Conservation (phyloP, 92 coral and sea anemone species). For the Blastomussa wellsi region DNA sequence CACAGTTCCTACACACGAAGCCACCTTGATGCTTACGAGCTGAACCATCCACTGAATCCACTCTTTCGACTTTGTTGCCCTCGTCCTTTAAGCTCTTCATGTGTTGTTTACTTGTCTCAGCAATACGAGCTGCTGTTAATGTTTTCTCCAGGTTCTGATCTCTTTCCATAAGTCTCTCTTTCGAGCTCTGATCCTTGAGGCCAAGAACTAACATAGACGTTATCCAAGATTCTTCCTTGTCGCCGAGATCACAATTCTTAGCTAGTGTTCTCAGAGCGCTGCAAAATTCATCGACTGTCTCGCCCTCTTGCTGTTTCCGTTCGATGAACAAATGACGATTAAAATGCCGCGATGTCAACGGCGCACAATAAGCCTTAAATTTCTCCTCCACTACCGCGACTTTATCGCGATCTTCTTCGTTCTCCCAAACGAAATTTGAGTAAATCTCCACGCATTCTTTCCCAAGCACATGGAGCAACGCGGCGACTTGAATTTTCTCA, state of each 20-base stretch:
- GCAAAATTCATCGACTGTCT: conserved; percentile 32
- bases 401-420: conserved; percentile 39
- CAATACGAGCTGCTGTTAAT: no score
- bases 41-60: not conserved
- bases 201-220: conserved; percentile 49
- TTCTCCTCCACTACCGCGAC: conserved; percentile 33
- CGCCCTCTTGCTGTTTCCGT: conserved; percentile 49
- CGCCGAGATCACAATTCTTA: conserved; percentile 37
- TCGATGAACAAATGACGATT: conserved; percentile 44
- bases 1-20: not conserved
- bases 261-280: conserved; percentile 36
- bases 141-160: no score
- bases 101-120: no score
- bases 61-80: not conserved
- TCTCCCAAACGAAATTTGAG: no score
- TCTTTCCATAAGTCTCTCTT: no score
- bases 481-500: no score
- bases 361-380: conserved; percentile 48
- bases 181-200: conserved; percentile 28
- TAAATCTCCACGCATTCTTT: no score
- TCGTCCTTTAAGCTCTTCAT: not conserved
- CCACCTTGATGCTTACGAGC: not conserved
- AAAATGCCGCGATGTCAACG: no score
- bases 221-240: conserved; percentile 42
- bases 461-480: no score